Percentiles rank a stretch among this genome's conserved stretches.
These are phyloP conservation scores for Melierax canorus DNA, from an alignment of 2,113 vertebrate genomes.

Conservation along the genomic window DNA sequence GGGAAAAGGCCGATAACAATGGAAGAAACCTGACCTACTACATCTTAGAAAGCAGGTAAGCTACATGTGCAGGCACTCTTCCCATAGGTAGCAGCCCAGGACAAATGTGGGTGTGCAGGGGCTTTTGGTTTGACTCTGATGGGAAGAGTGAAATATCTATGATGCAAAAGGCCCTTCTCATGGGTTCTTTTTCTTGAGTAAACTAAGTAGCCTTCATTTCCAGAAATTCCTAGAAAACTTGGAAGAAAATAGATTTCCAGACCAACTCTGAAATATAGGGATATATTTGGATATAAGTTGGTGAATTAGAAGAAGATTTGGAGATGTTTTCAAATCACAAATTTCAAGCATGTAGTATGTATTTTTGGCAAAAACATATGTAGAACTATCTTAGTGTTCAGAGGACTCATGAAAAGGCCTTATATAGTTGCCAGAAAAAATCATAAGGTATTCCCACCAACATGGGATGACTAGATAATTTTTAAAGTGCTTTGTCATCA, in stretches of 20 bases:
- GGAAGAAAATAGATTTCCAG: neutral
- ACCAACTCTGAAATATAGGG: neutral
- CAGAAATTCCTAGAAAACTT: neutral
- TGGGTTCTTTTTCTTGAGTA: neutral
- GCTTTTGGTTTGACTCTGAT: neutral
- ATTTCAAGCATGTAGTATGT: neutral
- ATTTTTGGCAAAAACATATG: neutral
- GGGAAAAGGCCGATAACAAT: slow-evolving; percentile 73
- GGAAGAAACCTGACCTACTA: slow-evolving; percentile 68
- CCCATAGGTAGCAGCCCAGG: neutral
- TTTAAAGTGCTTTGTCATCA: neutral
- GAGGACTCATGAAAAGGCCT: neutral
- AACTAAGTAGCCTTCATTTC: neutral
- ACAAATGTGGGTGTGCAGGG: neutral
- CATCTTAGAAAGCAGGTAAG: slow-evolving; percentile 74
- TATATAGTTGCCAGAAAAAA: neutral
- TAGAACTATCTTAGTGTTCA: neutral
- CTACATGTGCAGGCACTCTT: neutral
- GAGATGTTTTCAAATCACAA: neutral
- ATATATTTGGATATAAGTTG: neutral
- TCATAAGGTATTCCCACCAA: neutral
- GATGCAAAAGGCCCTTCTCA: neutral
- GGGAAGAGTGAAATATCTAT: neutral
- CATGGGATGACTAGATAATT: neutral
- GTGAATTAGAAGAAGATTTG: neutral